Base-by-base conservation (phyloP, 2,888 invertebrate genomes). In the Drosophila neonasuta region DNA sequence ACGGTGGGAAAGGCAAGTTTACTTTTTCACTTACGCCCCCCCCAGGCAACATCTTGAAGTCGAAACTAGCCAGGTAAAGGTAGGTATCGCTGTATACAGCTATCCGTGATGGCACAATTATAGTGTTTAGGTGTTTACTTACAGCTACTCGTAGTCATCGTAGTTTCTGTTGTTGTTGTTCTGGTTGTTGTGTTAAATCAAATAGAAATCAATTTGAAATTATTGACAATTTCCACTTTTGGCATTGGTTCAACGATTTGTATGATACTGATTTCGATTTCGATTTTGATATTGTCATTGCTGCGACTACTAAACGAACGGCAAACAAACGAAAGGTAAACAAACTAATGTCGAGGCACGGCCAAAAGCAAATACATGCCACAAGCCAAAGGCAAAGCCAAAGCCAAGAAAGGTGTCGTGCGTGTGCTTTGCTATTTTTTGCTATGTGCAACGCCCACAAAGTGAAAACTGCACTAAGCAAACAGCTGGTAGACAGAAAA, bases 201-300 rank as follows among this genome's bases (percentile, higher is more conserved):
- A 88, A 88, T 74, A 87, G 82, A 88, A 88, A 88, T 88, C 89
- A 88, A 88, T 88, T 88, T 86, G 85, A 89, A 89, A 89, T 88
- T 88, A 89, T 89, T 88, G 88, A 88, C 88, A 88, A 88, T 89
- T 88, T 88, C 86, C 88, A 87, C 83, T 80, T 54, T 65, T 88
- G 88, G 86, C 85, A 87, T 79, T 87, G 89, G 84, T 64, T 79
- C 75, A 73, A 69, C 81, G 70, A 86, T 71, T 75, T 77, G 36
- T 52, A 77, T 52, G 79, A 64, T 68, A 71, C 77, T 62, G 69
- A 69, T 79, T 74, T 80, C 61, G 74, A 72, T 74, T 67, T 66
- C 45, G 64, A 61, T 74, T 36, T 74, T 76, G 81, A 73, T 71
- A 77, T 76, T 79, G 79, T 79, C 85, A 77, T 74, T 73, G 66